Evolutionary conservation across 2,888 invertebrate species (phyloP), one percentile per base, ranked within the genome.

Genomic region (Parnassius smintheus): DNA sequence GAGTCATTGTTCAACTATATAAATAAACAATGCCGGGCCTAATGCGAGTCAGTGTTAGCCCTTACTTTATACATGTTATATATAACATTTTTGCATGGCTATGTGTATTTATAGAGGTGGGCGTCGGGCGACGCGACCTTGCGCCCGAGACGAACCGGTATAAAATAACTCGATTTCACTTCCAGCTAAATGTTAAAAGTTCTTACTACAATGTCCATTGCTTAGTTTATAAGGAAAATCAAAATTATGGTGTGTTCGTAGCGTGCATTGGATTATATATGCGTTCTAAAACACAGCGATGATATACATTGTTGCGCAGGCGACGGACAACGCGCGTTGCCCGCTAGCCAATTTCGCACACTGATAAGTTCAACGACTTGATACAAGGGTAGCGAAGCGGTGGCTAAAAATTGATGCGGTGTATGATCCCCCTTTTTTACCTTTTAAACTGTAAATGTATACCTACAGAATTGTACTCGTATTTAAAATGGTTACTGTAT

Each of bases 301-400:
- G 54, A 18, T 18, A 61, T 49, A 45, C 41, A 52, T 53, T 67
- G 68, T 69, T 73, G 74, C 71, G 75, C 70, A 66, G 67, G 71
- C 74, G 76, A 72, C 79, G 82, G 82, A 78, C 82, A 70, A 70
- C 72, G 76, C 78, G 82, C 83, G 83, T 80, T 76, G 79, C 82
- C 79, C 78, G 83, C 81, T 83, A 81, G 88, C 88, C 89, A 91
- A 90, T 91, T 90, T 89, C 82, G 89, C 89, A 77, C 78, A 82
- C 82, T 83, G 85, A 83, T 85, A 87, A 88, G 90, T 89, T 90
- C 90, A 90, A 84, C 83, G 90, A 91, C 90, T 81, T 75, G 68
- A 70, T 64, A 70, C 82, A 76, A 76, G 80, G 84, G 86, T 80
- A 77, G 70, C 52, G 44, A 60, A 59, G 13, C 42, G 25, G 13